Base-by-base conservation (phyloP, 2,888 invertebrate genomes). In the Acleris cristana region DNA sequence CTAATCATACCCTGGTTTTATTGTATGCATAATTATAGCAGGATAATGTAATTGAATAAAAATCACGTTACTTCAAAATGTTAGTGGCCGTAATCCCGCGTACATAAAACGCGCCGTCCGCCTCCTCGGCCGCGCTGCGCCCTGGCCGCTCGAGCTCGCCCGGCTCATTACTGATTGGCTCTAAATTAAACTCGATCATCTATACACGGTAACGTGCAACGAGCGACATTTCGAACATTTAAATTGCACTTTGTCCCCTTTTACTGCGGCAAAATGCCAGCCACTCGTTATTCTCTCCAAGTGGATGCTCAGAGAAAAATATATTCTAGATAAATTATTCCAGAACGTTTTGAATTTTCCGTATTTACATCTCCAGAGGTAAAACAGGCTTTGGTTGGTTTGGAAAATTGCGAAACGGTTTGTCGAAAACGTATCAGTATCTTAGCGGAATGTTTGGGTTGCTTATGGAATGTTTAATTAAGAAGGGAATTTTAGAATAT, bases 231-330 rank as follows among this genome's bases (percentile, higher is more conserved):
- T 45, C 65, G 56, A 44, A 69, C 66, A 71, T 71, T 69, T 69
- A 71, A 69, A 71, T 71, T 69, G 69, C 66, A 64, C 64, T 71
- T 64, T 65, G 66, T 62, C 53, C 58, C 69, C 51, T 66, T 58
- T 69, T 66, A 63, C 48, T 61, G 68, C 65, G 60, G 65, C 63
- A 68, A 65, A 70, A 66, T 67, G 67, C 67, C 61, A 61, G 70
- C 45, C 68, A 62, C 68, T 70, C 65, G 68, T 70, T 68, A 61
- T 64, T 60, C 51, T 19, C 56, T 54, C 55, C 61, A 68, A 70
- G 68, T 68, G 56, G 65, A 62, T 62, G 56, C 61, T 48, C 64
- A 55, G 49, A 26, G 65, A 57, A 48, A 68, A 70, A 62, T 65
- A 48, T 61, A 65, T 66, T 58, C 54, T 64, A 64, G 63, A 60